Evolutionary conservation across 1,140 invertebrate genomes (phyloP), one percentile per base, ranked within the genome.

Genomic region (Apocrypta bakeri): DNA sequence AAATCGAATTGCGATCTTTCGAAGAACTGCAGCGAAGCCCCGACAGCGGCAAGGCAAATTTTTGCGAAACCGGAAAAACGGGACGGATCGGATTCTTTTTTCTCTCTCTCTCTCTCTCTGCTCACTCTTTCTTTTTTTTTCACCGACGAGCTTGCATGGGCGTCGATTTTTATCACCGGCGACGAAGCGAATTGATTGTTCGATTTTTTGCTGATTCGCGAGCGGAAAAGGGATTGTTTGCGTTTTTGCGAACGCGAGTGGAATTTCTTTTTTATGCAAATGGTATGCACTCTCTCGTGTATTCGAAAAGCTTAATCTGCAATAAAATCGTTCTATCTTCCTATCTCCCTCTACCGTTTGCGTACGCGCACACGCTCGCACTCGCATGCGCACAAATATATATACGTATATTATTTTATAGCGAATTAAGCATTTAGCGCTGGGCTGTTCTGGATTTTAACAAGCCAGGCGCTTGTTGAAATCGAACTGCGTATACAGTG

Each of bases 361-460:
- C n/a, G n/a, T n/a, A n/a, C 33, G 33, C 33, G 33, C 9, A 37
- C 9, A 37, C 33, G 33, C 33, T 9, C 33, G 33, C 33, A 37
- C 33, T 37, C 33, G 33, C 33, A 9, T 37, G 33, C 33, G 48
- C 48, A 21, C 40, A 42, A 11, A 12, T 12, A 7, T 12, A 37
- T 48, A 9, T 63, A 61, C 40, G 73, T 17, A 42, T 27, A n/a
- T n/a, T 29, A 76, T 76, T 76, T 76, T 63, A 76, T 63, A 64
- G 74, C 56, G 24, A 24, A 76, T 76, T 76, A 56, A 33, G 31
- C 56, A 24, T 76, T 63, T 31, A 76, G 56, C 25, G 27, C 27
- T 33, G 31, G 31, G 6, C n/a, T 37, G 3, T 2, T 37, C 33
- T 9, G 33, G 33, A 21, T 56, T 56, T n/a, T n/a, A 56, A 56